These are phyloP conservation scores for Drosophila mimica DNA, from an alignment of 2,888 invertebrate genomes.

Conservation along the genomic window DNA sequence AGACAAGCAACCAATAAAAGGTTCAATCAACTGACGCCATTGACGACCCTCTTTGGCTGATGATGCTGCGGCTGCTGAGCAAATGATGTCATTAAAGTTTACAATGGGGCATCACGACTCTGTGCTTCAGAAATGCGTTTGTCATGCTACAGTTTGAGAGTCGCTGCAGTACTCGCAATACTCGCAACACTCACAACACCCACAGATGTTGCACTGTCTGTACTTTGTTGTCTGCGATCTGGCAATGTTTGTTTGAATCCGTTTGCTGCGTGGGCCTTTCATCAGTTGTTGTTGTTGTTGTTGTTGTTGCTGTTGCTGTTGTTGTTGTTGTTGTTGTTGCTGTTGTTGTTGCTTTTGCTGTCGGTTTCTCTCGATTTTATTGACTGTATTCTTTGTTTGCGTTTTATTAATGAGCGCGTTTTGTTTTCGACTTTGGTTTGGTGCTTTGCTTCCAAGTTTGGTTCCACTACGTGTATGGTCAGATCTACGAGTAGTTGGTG, in stretches of 20 bases:
- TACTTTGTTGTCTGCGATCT: slow-evolving; percentile 17
- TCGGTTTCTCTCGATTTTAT: slow-evolving; percentile 56
- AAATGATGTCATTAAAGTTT: slow-evolving; percentile 73
- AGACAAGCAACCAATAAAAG: slow-evolving; percentile 60
- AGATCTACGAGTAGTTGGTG: slow-evolving; percentile 35
- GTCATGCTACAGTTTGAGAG: slow-evolving; percentile 71
- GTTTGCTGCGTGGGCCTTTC: slow-evolving; percentile 59
- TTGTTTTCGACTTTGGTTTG: slow-evolving; percentile 48
- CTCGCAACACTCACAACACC: slow-evolving; percentile 54
- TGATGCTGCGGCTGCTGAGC: slow-evolving; percentile 32
- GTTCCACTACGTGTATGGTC: slow-evolving; percentile 39
- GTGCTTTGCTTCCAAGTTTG: slow-evolving; percentile 49
- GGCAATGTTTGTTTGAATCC: slow-evolving; percentile 21
- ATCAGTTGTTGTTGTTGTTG: slow-evolving; percentile 20
- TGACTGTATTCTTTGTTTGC: slow-evolving; percentile 71
- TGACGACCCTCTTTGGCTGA: slow-evolving; percentile 8
- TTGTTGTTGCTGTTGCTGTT: not conserved
- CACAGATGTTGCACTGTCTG: slow-evolving; percentile 19
- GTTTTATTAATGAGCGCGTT: slow-evolving; percentile 76
- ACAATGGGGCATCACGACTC: slow-evolving; percentile 65
- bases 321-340: slow-evolving; percentile 12
- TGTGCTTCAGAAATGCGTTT: slow-evolving; percentile 59
- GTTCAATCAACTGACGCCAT: slow-evolving; percentile 73
- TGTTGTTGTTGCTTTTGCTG: slow-evolving; percentile 4
- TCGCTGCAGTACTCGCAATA: slow-evolving; percentile 24